A percentile compares a stretch with the other conserved stretches of the same genome.
Evolutionary conservation across 2,113 vertebrate species (phyloP).

Genomic region (Coptodon bakossiorum): DNA sequence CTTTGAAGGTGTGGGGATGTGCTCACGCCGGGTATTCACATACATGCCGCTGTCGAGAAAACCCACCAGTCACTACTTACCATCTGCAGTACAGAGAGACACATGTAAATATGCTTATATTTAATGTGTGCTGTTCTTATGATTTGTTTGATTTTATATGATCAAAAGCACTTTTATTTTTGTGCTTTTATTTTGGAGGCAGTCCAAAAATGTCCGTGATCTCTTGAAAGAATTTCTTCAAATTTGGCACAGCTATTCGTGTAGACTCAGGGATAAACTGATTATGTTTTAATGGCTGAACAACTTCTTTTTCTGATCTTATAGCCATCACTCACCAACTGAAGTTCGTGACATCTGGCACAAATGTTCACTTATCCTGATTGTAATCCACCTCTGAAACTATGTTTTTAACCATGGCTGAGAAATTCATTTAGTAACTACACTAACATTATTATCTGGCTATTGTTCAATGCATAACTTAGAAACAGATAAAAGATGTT

Average conservation of each 20-base stretch:
- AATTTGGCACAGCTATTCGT: background rate
- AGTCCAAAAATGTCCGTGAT: background rate
- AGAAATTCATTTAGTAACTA: background rate
- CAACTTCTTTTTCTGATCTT: background rate
- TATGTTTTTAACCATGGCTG: background rate
- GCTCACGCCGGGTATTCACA: background rate
- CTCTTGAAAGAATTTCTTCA: background rate
- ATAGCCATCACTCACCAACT: background rate
- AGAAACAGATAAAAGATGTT: background rate
- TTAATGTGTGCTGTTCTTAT: background rate
- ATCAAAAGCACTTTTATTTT: background rate
- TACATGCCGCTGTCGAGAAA: background rate
- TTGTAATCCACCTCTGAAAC: background rate
- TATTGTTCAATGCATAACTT: background rate
- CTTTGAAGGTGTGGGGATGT: background rate
- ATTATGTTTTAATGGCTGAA: background rate
- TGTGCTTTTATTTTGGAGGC: background rate
- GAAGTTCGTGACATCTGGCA: background rate
- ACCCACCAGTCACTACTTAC: background rate
- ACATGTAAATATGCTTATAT: background rate
- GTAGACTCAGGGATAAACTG: background rate
- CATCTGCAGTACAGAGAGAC: background rate
- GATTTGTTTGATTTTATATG: background rate
- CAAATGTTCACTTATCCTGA: background rate
- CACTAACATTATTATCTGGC: background rate